Percentiles rank a stretch among this genome's conserved stretches.
Conservation (phyloP, 2,113 vertebrate species). For the Proterorhinus semilunaris region DNA sequence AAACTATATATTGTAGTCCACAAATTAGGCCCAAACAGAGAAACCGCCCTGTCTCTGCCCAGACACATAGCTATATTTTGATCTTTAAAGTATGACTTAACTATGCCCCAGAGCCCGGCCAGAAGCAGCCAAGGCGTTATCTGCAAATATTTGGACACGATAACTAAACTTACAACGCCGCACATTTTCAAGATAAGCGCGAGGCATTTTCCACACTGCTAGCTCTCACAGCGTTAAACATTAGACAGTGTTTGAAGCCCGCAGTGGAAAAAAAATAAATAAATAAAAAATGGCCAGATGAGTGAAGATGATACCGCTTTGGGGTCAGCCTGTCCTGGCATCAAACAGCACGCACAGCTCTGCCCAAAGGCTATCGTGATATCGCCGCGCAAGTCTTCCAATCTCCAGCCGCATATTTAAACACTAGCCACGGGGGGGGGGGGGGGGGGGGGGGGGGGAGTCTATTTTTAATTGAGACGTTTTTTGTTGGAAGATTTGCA, state of each 20-base stretch:
- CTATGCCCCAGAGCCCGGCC: no score
- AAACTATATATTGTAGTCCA: no score
- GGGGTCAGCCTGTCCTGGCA: conserved; percentile 43
- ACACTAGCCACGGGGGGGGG: no score
- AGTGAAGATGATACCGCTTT: conserved; percentile 49
- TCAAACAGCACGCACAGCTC: conserved; percentile 7
- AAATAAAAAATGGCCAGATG: conserved; percentile 53
- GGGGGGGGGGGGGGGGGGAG: not conserved
- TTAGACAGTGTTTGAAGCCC: conserved; percentile 48
- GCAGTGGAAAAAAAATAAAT: conserved; percentile 53
- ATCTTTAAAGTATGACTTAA: no score
- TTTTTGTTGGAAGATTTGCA: not conserved
- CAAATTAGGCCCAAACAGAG: no score
- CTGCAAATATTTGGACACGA: not conserved
- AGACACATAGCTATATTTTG: no score
- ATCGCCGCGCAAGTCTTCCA: conserved; percentile 13
- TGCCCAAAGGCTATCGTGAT: conserved; percentile 1
- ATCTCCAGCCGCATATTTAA: not conserved
- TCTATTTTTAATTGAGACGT: not conserved
- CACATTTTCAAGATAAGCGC: not conserved
- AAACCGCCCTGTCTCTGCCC: no score
- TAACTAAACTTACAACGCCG: not conserved
- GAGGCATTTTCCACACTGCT: not conserved
- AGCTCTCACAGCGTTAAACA: conserved; percentile 46
- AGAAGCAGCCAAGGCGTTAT: not conserved